A percentile compares a stretch with the other conserved stretches of the same genome.
These are phyloP conservation scores for Triops cancriformis DNA, from an alignment of 1,140 invertebrate species.

Conservation along the genomic window DNA sequence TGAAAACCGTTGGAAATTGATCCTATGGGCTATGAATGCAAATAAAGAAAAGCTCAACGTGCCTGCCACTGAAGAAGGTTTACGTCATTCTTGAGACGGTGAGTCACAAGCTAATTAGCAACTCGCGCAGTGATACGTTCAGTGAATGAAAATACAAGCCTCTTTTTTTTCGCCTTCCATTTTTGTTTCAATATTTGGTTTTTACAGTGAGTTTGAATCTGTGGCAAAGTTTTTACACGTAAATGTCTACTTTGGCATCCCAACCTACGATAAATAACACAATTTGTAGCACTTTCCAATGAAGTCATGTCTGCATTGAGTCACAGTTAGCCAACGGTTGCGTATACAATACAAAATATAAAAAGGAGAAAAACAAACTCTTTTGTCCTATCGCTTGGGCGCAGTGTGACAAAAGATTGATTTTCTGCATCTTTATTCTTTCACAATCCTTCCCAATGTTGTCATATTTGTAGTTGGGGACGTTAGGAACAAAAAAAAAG, in stretches of 20 bases:
- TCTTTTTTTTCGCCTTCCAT: not conserved
- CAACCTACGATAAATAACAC: slow-evolving; percentile 3
- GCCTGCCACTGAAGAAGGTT: not conserved
- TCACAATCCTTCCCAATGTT: not conserved
- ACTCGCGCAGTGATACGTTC: not conserved
- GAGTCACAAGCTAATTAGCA: slow-evolving; percentile 1
- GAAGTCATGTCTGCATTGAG: not conserved
- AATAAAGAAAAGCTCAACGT: not conserved
- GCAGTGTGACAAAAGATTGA: not conserved
- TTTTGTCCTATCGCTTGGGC: not conserved
- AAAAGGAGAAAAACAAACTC: not conserved
- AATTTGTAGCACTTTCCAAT: not conserved
- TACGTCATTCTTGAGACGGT: not conserved
- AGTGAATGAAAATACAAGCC: not conserved
- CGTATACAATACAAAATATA: not conserved
- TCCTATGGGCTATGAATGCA: not conserved
- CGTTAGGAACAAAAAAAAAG: not conserved
- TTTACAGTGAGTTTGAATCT: not conserved
- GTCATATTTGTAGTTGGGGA: not conserved
- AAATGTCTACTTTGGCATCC: slow-evolving; percentile 1
- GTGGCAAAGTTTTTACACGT: not conserved
- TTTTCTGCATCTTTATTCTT: not conserved
- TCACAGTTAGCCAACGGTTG: not conserved
- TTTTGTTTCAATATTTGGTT: not conserved
- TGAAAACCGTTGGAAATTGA: not conserved